phyloP scores from a whole-genome alignment of 2,797 vertebrate genomes.

The Serranus cabrilla region DNA sequence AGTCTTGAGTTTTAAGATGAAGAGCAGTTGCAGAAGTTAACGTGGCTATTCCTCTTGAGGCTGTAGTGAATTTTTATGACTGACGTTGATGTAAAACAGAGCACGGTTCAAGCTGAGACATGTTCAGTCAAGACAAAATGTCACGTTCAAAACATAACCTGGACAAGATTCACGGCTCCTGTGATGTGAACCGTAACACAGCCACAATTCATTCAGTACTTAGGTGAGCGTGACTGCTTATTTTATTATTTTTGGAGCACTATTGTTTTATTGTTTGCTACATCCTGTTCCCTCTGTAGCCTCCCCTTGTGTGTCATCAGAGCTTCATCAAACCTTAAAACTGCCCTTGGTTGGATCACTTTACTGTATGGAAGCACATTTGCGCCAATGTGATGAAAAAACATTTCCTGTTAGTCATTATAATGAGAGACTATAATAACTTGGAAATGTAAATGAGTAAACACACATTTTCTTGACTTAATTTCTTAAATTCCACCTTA shows the following conservation, averaged over 20 bases:
- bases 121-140: background rate
- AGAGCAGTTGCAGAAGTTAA: background rate
- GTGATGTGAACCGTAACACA: background rate
- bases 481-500: too few relatives aligned
- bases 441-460: too few relatives aligned
- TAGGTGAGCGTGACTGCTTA: constrained; percentile 11
- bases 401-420: too few relatives aligned
- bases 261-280: constrained; percentile 71
- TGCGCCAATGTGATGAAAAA: too few relatives aligned
- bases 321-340: constrained; percentile 32
- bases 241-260: constrained; percentile 44
- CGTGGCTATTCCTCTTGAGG: background rate
- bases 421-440: too few relatives aligned
- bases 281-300: constrained; percentile 57
- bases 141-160: constrained; percentile 7
- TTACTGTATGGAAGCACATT: background rate
- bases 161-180: background rate
- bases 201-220: background rate
- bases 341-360: background rate
- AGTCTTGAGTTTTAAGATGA: background rate
- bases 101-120: background rate
- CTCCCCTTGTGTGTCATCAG: constrained; percentile 27
- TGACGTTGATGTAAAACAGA: background rate
- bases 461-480: too few relatives aligned
- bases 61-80: background rate